Percentiles rank a stretch among this genome's conserved stretches.
Evolutionary conservation across 2,888 invertebrate species (phyloP).

Genomic region (Clanis bilineata): DNA sequence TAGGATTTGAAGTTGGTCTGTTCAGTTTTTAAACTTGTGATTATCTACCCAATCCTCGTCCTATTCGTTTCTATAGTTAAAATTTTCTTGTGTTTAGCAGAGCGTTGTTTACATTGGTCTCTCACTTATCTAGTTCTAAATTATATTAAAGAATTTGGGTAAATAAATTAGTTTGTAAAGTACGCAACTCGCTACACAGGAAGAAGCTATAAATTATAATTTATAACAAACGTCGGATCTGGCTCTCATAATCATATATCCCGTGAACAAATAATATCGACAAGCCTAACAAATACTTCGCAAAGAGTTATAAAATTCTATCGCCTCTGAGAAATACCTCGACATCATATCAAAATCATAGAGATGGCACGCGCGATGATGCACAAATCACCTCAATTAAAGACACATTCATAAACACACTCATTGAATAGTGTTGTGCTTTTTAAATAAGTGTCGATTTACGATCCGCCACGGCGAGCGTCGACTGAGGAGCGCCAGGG

Average conservation of each 20-base stretch:
- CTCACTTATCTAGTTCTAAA: too few species aligned
- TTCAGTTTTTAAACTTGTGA: too few species aligned
- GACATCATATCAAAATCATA: too few species aligned
- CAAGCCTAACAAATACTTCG: neutral
- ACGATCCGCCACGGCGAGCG: slow-evolving; percentile 65
- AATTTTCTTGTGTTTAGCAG: too few species aligned
- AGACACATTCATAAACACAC: slow-evolving; percentile 53
- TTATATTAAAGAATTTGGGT: too few species aligned
- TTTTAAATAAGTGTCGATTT: slow-evolving; percentile 61
- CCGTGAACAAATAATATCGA: neutral
- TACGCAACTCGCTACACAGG: neutral
- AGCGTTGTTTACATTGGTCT: too few species aligned
- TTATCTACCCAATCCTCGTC: too few species aligned
- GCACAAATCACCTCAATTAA: neutral
- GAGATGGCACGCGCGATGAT: neutral
- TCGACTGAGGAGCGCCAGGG: slow-evolving; percentile 69
- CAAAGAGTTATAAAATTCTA: neutral
- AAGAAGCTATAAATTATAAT: slow-evolving; percentile 4
- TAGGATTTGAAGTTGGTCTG: too few species aligned
- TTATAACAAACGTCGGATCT: neutral
- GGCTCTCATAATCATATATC: neutral
- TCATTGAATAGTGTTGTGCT: slow-evolving; percentile 61
- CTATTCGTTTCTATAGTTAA: too few species aligned
- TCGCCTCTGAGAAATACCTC: neutral
- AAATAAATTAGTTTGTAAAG: neutral